Evolutionary conservation across 2,797 vertebrate genomes (phyloP), one percentile per base, ranked within the genome.

Genomic region (Brachyalestes nurse): DNA sequence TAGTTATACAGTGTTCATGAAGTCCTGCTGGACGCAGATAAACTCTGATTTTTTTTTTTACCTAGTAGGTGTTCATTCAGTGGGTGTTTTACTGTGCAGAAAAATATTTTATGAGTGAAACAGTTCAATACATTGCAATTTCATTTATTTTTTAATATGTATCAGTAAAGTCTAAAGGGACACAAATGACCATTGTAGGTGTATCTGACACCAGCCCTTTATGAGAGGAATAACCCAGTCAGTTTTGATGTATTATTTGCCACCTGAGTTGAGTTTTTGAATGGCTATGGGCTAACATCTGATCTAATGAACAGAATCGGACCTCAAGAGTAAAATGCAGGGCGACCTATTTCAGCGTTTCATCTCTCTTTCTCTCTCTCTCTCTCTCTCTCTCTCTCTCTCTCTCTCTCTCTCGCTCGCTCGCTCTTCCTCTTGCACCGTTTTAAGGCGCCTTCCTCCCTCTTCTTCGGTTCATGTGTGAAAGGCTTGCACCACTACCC

Each of bases 401-500:
- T 34, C 34, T 34, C 34, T 34, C 34, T 73, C 66, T 58, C 47
- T 67, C 72, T 78, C 80, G 49, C 73, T 40, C 64, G 19, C 47
- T 82, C 66, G 51, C 58, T 49, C 82, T 86, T 78, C 75, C 88
- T 84, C 61, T 49, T n/a, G 2, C 75, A 81, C 84, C 88, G 87
- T 86, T 85, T 92, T 93, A 91, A 92, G 90, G 89, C 86, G 87
- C 84, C 84, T 88, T 88, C 87, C 86, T 86, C 75, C 79, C 82
- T 86, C 85, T 80, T 74, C 82, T 78, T 66, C 84, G 88, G 82
- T 88, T 93, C 91, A 93, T 90, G 91, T 91, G 92, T 90, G 92
- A 93, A 93, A 89, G 87, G 85, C 88, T 90, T 87, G 92, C 91
- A 91, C 92, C 90, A 88, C 83, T 89, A 92, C 90, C 91, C 92